phyloP scores from a whole-genome alignment of 2,797 vertebrate genomes.

The Setipinna tenuifilis region DNA sequence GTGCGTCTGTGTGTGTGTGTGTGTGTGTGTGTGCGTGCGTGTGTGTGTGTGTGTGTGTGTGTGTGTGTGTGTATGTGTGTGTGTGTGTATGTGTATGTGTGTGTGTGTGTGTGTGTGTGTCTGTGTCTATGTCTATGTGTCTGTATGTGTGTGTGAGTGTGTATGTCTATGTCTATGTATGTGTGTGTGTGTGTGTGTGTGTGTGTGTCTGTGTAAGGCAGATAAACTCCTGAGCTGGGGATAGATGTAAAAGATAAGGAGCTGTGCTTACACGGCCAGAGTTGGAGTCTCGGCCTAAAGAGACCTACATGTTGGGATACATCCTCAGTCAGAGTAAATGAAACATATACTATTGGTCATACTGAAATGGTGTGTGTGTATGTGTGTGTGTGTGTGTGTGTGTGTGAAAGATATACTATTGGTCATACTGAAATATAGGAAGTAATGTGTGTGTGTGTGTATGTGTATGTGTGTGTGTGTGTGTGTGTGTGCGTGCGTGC shows the following conservation, averaged over 20 bases:
- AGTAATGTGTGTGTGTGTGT: no score
- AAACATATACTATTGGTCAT: no score
- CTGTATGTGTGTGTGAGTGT: background rate
- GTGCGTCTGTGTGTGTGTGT: background rate
- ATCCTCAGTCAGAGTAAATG: no score
- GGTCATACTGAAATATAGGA: no score
- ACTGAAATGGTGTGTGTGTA: background rate
- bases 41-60: background rate
- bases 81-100: background rate
- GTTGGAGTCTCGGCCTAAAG: background rate
- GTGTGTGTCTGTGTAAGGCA: constrained; percentile 14
- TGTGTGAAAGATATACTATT: no score
- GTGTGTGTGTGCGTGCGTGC: background rate
- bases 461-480: background rate
- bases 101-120: constrained; percentile 28
- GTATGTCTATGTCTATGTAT: no score
- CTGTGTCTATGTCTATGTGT: constrained; percentile 13
- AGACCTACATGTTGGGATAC: no score
- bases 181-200: background rate
- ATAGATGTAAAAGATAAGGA: background rate
- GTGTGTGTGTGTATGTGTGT: constrained; percentile 21
- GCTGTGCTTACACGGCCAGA: background rate
- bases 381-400: background rate
- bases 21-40: background rate
- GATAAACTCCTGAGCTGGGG: background rate